Base-by-base conservation (phyloP, 2,797 vertebrate species). In the Apodemus agrarius region DNA sequence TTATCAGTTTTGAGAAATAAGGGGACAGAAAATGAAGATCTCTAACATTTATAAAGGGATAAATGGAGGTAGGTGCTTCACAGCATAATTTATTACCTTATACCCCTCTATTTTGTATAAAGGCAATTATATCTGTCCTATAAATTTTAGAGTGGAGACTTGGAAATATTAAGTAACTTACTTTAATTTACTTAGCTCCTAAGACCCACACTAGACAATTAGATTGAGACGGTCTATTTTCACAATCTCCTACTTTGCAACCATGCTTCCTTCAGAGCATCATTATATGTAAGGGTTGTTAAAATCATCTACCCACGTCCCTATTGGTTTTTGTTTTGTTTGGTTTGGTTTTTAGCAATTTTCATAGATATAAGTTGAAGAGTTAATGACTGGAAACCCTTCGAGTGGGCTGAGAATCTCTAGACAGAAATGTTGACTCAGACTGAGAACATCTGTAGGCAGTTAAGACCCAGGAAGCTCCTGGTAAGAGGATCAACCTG, bases 1-100 rank as follows among this genome's bases (percentile, higher is more conserved):
- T 82, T 29, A 92, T 75, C 88, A 95, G n/a, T 63, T 97, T 90
- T 72, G 78, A 86, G 82, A 94, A 95, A 86, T 75, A 90, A 10
- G 29, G 54, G 83, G 49, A 90, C 34, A 92, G 46, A 29, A 92
- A 96, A 75, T 89, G 74, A 90, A 91, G 26, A 96, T 13, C 12
- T n/a, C 11, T 93, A 90, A 78, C 67, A 82, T 95, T 93, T 93
- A 86, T 83, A 93, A 97, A 90, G 6, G 40, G 26, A 26, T 93
- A 69, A 85, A 54, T 2, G 81, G 37, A 34, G 6, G 24, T 67
- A 79, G 49, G 21, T 34, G 40, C 76, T 72, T 81, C 22, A n/a
- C 11, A 43, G 61, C 26, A 81, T 57, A 22, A 82, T 86, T 7
- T 11, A 1, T 78, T 74, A 43, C 1, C 9, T 61, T 52, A 52